Evolutionary conservation across 1,140 invertebrate species (phyloP).

Genomic region (Aphidius gifuensis): DNA sequence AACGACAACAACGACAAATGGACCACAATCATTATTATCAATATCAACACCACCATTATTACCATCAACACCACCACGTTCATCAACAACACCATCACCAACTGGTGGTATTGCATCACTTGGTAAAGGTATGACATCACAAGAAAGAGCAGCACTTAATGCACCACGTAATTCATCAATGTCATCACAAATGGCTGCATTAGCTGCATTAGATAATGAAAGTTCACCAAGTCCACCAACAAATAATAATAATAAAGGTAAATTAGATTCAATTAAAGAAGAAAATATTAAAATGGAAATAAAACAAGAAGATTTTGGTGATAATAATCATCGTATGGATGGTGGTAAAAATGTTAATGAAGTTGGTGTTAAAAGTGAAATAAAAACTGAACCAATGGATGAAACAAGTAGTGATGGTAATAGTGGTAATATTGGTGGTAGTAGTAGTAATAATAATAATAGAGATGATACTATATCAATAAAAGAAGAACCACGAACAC

Average conservation of each 20-base stretch:
- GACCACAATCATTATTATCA: slow-evolving; percentile 48
- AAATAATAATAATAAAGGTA: slow-evolving; percentile 60
- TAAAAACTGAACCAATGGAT: slow-evolving; percentile 67
- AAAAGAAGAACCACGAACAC: slow-evolving; percentile 63
- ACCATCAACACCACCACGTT: slow-evolving; percentile 51
- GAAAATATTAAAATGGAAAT: slow-evolving; percentile 66
- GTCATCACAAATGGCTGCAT: slow-evolving; percentile 70
- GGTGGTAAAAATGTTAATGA: slow-evolving; percentile 67
- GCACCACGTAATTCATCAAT: slow-evolving; percentile 56
- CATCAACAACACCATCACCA: slow-evolving; percentile 50
- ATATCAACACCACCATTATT: slow-evolving; percentile 50
- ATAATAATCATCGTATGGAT: slow-evolving; percentile 44
- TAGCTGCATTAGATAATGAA: slow-evolving; percentile 65
- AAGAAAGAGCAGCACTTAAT: slow-evolving; percentile 52
- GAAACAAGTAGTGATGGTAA: slow-evolving; percentile 38
- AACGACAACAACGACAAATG: slow-evolving; percentile 46
- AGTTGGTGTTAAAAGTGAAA: slow-evolving; percentile 65
- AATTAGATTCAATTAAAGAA: slow-evolving; percentile 66
- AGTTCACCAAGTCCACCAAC: slow-evolving; percentile 65
- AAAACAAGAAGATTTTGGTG: slow-evolving; percentile 56
- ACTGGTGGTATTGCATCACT: slow-evolving; percentile 40
- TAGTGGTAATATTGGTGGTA: too few species aligned
- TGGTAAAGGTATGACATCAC: slow-evolving; percentile 55
- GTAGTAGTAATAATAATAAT: too few species aligned
- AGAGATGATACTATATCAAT: slow-evolving; percentile 48